Conservation (phyloP, 2,797 vertebrate genomes). For the Scyliorhinus canicula region DNA sequence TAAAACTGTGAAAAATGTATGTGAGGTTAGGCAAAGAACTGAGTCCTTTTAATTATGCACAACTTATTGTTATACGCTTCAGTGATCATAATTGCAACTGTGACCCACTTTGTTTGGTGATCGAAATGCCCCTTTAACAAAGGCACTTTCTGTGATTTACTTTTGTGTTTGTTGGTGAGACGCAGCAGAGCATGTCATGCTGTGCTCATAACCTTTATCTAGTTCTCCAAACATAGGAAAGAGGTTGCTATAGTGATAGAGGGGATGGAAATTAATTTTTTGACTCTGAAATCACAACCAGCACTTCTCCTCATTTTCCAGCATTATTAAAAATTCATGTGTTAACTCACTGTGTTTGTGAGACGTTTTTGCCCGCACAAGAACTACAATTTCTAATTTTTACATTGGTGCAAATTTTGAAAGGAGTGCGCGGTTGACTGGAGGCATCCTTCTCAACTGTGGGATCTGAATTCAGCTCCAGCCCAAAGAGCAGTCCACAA, state of each 20-base stretch:
- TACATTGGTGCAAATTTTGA: background rate
- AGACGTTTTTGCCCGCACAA: background rate
- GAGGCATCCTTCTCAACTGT: background rate
- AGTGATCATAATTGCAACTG: slow-evolving; percentile 53
- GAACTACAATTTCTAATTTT: background rate
- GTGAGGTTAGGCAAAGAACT: slow-evolving; percentile 47
- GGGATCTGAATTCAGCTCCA: background rate
- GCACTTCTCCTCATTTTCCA: background rate
- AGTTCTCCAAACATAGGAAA: background rate
- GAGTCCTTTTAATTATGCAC: slow-evolving; percentile 54
- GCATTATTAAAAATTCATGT: slow-evolving; percentile 9
- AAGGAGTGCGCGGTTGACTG: background rate
- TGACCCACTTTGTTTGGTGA: slow-evolving; percentile 55
- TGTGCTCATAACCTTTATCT: background rate
- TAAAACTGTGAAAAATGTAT: slow-evolving; percentile 49
- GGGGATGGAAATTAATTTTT: slow-evolving; percentile 22
- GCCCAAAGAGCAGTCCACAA: background rate
- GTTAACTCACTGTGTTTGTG: background rate
- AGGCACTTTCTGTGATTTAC: slow-evolving; percentile 9
- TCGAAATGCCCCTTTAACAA: slow-evolving; percentile 49
- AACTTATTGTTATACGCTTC: slow-evolving; percentile 51
- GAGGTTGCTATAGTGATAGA: slow-evolving; percentile 31
- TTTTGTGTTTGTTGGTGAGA: background rate
- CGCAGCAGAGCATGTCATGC: background rate
- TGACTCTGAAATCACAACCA: background rate